phyloP scores from a whole-genome alignment of 2,888 invertebrate genomes.

The Hydroisotoma schaefferi region DNA sequence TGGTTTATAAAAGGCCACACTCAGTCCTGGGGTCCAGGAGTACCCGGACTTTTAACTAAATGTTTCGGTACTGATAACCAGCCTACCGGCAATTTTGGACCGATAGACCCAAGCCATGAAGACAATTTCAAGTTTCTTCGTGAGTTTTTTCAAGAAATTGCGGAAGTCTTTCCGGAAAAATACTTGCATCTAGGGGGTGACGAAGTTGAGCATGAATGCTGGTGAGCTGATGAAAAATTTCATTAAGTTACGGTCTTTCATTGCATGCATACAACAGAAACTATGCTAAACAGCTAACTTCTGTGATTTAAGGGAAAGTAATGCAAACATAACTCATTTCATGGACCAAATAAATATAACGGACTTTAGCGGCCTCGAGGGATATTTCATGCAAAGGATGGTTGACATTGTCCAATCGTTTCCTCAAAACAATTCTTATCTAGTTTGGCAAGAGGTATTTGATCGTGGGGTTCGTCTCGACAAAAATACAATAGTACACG shows the following conservation, averaged over 20 bases:
- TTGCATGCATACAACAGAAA: too few species aligned
- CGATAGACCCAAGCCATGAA: slow-evolving; percentile 70
- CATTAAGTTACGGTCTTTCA: too few species aligned
- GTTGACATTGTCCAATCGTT: slow-evolving; percentile 57
- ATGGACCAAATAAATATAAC: slow-evolving; percentile 60
- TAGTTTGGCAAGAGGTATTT: slow-evolving; percentile 86
- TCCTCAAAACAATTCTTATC: slow-evolving; percentile 53
- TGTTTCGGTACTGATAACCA: slow-evolving; percentile 59
- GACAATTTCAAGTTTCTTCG: slow-evolving; percentile 65
- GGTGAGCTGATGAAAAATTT: too few species aligned
- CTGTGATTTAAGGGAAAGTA: slow-evolving; percentile 58
- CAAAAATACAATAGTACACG: slow-evolving; percentile 69
- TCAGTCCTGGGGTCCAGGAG: slow-evolving; percentile 75
- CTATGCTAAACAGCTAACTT: too few species aligned
- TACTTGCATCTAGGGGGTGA: slow-evolving; percentile 83
- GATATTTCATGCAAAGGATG: slow-evolving; percentile 64
- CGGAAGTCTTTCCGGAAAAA: slow-evolving; percentile 69
- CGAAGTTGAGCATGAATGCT: slow-evolving; percentile 35
- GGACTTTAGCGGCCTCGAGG: slow-evolving; percentile 61
- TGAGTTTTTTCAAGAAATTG: slow-evolving; percentile 66
- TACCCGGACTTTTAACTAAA: slow-evolving; percentile 66
- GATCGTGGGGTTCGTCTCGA: slow-evolving; percentile 63
- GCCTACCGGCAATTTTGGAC: slow-evolving; percentile 59
- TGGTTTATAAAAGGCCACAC: slow-evolving; percentile 67
- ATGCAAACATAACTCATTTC: slow-evolving; percentile 62